These are phyloP conservation scores for Elaphurus davidianus DNA, from an alignment of 2,113 vertebrate genomes.

Conservation along the genomic window DNA sequence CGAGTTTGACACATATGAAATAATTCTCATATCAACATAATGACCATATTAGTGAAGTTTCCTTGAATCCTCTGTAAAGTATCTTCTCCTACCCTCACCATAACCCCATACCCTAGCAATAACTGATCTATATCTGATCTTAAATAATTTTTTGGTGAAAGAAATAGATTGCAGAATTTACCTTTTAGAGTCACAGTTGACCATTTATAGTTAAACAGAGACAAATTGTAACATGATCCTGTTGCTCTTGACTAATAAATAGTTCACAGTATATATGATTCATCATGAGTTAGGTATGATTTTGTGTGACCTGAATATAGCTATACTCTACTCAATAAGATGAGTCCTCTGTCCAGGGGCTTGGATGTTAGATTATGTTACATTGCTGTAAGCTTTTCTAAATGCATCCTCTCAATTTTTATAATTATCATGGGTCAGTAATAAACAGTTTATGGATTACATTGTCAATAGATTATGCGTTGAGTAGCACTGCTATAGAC, in stretches of 20 bases:
- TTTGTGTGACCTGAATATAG: background rate
- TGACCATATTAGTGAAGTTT: background rate
- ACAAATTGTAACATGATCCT: background rate
- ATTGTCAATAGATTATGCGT: background rate
- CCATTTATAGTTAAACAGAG: background rate
- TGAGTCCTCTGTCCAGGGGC: background rate
- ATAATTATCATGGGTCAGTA: background rate
- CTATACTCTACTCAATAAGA: background rate
- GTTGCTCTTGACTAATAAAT: background rate
- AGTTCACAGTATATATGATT: background rate
- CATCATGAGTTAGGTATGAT: background rate
- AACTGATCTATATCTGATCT: background rate
- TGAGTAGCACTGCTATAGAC: background rate
- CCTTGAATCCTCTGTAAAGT: background rate
- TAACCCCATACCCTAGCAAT: background rate
- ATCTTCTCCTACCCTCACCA: background rate
- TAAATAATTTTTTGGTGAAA: background rate
- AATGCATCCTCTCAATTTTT: background rate
- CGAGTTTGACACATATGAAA: background rate
- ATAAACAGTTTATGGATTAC: background rate
- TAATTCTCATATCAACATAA: background rate
- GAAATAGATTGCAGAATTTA: background rate
- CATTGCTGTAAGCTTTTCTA: background rate
- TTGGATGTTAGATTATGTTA: background rate
- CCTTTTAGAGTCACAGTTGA: background rate